Base-by-base conservation (phyloP, 2,797 vertebrate species). In the Anguilla megastoma region DNA sequence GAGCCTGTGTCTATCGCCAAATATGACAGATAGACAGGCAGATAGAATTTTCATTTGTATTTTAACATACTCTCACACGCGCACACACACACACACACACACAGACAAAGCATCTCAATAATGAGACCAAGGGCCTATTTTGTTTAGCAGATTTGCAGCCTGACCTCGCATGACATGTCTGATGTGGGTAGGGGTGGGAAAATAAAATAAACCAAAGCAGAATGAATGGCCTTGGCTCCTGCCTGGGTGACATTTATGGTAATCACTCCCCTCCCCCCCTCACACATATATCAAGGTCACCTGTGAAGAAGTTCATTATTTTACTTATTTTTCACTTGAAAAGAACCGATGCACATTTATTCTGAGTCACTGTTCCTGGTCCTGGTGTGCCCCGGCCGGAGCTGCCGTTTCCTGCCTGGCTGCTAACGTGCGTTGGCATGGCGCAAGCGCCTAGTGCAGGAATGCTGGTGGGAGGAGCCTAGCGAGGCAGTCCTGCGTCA, bases 151-250 rank as follows among this genome's bases (percentile, higher is more conserved):
- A 6, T 18, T 52, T 63, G 60, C 45, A 3, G 27, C 24, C 18
- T 9, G 56, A 41, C 6, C 9, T 87, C 74, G n/a, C 56, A 50
- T 96, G 92, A 85, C 30, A 21, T 45, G 84, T 76, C 33, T 85
- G 83, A 88, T 66, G 85, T 45, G 9, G 54, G n/a, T 54, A 33
- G 24, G 12, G 63, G 27, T 76, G 30, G 86, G 24, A 2, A 69
- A 74, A 52, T 30, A 36, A 36, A n/a, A 76, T 45, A 48, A 69
- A 21, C 36, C 48, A 71, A 54, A 80, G 56, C 63, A 79, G n/a
- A 14, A 58, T 5, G 27, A 30, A n/a, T 10, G 3, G 85, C 14
- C 41, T 82, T 82, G 76, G 71, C 84, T 66, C n/a, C 9, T 80
- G 85, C 36, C 18, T 18, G 63, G n/a, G 24, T 14, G 41, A 36